Conservation (phyloP, 2,113 vertebrate species). For the Etheostoma spectabile region DNA sequence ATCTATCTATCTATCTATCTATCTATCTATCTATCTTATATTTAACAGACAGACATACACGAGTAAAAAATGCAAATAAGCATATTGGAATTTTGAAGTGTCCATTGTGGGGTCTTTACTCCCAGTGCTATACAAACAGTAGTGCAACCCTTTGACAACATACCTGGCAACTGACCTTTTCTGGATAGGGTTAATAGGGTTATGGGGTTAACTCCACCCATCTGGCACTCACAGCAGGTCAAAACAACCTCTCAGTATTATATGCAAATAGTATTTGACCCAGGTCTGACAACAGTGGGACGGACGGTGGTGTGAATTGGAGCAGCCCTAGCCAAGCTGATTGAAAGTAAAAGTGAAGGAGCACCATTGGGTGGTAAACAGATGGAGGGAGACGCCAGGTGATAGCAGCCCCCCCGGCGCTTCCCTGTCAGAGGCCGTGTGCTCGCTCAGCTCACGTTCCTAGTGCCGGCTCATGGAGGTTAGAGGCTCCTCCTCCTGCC, state of each 20-base stretch:
- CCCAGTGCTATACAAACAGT: too few relatives aligned
- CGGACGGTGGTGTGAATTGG: constrained; percentile 25
- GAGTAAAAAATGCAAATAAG: too few relatives aligned
- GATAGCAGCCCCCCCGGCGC: constrained; percentile 51
- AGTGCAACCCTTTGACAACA: background rate
- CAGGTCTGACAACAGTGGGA: background rate
- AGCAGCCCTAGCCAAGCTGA: constrained; percentile 26
- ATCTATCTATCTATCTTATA: too few relatives aligned
- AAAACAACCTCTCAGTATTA: background rate
- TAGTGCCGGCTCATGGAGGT: constrained; percentile 63
- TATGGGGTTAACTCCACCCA: background rate
- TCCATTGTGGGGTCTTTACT: too few relatives aligned
- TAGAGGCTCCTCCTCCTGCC: constrained; percentile 63
- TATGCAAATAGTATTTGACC: constrained; percentile 14
- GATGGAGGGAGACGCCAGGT: constrained; percentile 88
- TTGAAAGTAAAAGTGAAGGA: constrained; percentile 56
- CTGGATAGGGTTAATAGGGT: background rate
- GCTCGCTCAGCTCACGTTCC: constrained; percentile 54
- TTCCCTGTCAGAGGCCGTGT: constrained; percentile 53
- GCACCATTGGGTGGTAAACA: constrained; percentile 80
- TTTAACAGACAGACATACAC: too few relatives aligned
- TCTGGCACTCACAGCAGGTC: background rate
- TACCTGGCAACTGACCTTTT: background rate
- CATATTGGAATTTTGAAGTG: too few relatives aligned
- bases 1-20: too few relatives aligned